Evolutionary conservation across 2,888 invertebrate species (phyloP).

Genomic region (Cataglyphis cursor): DNA sequence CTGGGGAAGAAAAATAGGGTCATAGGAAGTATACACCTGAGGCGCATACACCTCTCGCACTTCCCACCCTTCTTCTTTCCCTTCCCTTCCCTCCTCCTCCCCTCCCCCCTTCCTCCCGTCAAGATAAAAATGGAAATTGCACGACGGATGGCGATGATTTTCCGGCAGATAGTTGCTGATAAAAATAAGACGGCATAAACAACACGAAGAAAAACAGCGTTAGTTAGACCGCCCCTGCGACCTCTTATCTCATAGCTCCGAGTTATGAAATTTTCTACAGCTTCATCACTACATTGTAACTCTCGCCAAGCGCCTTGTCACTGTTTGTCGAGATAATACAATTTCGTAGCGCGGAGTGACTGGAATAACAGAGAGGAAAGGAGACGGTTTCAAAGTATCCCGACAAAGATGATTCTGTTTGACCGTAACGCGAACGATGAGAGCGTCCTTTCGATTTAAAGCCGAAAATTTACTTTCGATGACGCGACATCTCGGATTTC

Average conservation of each 20-base stretch:
- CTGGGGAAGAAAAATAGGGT: slow-evolving; percentile 57
- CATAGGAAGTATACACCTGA: slow-evolving; percentile 57
- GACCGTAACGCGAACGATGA: background rate
- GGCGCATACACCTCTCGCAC: slow-evolving; percentile 19
- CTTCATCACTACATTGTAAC: slow-evolving; percentile 40
- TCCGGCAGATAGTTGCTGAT: slow-evolving; percentile 54
- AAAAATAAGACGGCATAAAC: slow-evolving; percentile 57
- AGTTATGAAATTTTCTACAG: slow-evolving; percentile 55
- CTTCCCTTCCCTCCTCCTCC: background rate
- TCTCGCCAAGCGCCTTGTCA: slow-evolving; percentile 39
- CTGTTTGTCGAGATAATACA: slow-evolving; percentile 52
- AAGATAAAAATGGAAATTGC: slow-evolving; percentile 56
- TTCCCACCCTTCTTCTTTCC: slow-evolving; percentile 2
- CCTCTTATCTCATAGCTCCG: slow-evolving; percentile 47
- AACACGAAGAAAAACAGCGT: slow-evolving; percentile 52
- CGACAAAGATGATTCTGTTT: slow-evolving; percentile 5
- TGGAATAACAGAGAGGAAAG: slow-evolving; percentile 36
- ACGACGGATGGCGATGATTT: slow-evolving; percentile 53
- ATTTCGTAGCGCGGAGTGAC: slow-evolving; percentile 40
- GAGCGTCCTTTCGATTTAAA: slow-evolving; percentile 8
- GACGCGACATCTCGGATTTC: slow-evolving; percentile 18
- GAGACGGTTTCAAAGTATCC: slow-evolving; percentile 4
- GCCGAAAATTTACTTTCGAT: slow-evolving; percentile 8
- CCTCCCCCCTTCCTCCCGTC: background rate
- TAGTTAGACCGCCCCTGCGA: slow-evolving; percentile 34